These are phyloP conservation scores for Aegithalos caudatus DNA, from an alignment of 2,113 vertebrate genomes.

Conservation along the genomic window DNA sequence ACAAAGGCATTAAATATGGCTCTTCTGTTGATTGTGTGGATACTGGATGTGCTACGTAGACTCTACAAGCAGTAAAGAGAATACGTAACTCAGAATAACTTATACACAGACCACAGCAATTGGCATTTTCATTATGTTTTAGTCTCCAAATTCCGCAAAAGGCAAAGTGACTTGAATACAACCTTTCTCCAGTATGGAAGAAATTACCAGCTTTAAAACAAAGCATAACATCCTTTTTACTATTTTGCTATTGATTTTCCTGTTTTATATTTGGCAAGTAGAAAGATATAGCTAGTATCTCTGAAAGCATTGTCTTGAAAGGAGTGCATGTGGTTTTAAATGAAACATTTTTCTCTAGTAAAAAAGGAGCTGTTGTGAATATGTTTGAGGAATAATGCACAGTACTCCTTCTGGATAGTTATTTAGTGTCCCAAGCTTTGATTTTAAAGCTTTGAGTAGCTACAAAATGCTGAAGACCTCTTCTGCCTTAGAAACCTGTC, in stretches of 20 bases:
- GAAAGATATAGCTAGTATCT: neutral
- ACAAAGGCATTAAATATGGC: neutral
- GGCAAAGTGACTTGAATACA: neutral
- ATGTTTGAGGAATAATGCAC: neutral
- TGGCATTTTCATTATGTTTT: neutral
- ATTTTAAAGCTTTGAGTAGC: neutral
- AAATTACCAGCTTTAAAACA: neutral
- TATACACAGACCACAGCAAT: neutral
- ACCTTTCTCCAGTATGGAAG: neutral
- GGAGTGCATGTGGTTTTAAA: neutral
- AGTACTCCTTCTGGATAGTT: neutral
- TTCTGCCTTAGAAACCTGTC: neutral
- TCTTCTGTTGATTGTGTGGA: neutral
- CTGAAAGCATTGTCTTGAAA: neutral
- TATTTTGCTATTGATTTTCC: neutral
- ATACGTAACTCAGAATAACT: neutral
- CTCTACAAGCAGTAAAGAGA: neutral
- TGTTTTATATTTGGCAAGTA: neutral
- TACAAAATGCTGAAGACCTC: neutral
- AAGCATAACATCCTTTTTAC: neutral
- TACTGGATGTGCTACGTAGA: neutral
- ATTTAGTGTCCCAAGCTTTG: neutral
- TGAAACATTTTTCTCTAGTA: neutral
- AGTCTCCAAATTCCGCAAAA: neutral
- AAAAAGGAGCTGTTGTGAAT: neutral